A percentile compares a stretch with the other conserved stretches of the same genome.
phyloP scores from a whole-genome alignment of 2,888 invertebrate genomes.

The Tholera decimalis region DNA sequence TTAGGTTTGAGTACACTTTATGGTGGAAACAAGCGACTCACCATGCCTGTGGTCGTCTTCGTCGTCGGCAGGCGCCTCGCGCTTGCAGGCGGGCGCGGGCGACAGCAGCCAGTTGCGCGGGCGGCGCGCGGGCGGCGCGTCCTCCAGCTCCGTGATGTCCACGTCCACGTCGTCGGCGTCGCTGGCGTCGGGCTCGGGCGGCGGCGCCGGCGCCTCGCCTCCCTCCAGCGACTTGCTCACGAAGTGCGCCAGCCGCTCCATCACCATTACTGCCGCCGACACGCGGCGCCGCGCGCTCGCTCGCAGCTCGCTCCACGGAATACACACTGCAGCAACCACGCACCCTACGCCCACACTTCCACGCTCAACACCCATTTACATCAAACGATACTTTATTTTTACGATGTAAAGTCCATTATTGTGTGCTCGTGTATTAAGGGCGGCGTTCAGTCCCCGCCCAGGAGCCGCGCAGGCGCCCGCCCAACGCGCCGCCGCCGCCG shows the following conservation, averaged over 20 bases:
- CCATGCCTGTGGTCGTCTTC: slow-evolving; percentile 87
- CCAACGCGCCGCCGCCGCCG: slow-evolving; percentile 63
- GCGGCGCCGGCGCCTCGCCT: slow-evolving; percentile 88
- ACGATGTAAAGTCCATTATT: slow-evolving; percentile 62
- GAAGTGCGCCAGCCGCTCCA: slow-evolving; percentile 98
- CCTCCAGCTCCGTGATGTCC: slow-evolving; percentile 88
- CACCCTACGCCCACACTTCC: slow-evolving; percentile 80
- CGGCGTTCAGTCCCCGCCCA: slow-evolving; percentile 83
- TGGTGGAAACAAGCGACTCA: slow-evolving; percentile 64
- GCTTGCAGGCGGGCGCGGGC: slow-evolving; percentile 84
- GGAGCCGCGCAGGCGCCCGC: slow-evolving; percentile 85
- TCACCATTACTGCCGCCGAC: slow-evolving; percentile 90
- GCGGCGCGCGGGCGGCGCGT: slow-evolving; percentile 82
- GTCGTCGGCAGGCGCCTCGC: slow-evolving; percentile 79
- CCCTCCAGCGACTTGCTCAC: slow-evolving; percentile 97
- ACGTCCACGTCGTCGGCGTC: slow-evolving; percentile 86
- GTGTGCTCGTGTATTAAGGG: slow-evolving; percentile 67
- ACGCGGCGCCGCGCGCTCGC: slow-evolving; percentile 85
- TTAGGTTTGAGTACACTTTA: neutral
- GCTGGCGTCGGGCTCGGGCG: slow-evolving; percentile 86
- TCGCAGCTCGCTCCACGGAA: slow-evolving; percentile 82
- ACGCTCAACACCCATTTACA: slow-evolving; percentile 46
- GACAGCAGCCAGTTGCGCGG: slow-evolving; percentile 89
- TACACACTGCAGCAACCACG: slow-evolving; percentile 81
- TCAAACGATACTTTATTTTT: slow-evolving; percentile 52